Conservation (phyloP, 2,113 vertebrate species). For the Haemorhous mexicanus region DNA sequence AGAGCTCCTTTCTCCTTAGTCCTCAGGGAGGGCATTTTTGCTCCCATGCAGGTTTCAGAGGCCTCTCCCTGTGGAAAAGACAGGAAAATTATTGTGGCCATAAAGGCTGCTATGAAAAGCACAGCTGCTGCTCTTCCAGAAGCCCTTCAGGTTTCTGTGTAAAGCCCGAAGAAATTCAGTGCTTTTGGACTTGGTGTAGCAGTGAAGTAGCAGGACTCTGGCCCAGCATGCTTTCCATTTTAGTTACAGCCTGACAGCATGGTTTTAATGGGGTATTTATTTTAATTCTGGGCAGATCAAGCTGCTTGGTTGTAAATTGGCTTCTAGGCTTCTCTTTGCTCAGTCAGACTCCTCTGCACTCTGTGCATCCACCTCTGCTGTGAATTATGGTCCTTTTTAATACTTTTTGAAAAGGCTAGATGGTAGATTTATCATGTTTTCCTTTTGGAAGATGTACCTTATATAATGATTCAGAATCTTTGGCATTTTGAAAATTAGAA, state of each 20-base stretch:
- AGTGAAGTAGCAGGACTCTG: not conserved
- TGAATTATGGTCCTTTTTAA: not conserved
- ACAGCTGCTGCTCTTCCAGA: not conserved
- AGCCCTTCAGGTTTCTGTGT: not conserved
- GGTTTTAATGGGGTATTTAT: not conserved
- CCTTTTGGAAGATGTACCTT: not conserved
- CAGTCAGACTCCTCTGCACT: not conserved
- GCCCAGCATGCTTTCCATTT: not conserved
- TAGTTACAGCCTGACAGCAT: not conserved
- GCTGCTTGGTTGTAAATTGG: not conserved
- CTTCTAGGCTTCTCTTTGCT: not conserved
- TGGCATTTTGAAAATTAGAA: not conserved
- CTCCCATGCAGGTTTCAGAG: not conserved
- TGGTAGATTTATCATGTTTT: not conserved
- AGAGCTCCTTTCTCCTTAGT: not conserved
- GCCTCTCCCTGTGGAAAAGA: not conserved
- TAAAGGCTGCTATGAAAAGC: not conserved
- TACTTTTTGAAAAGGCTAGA: not conserved
- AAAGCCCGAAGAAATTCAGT: not conserved
- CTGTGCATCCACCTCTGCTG: not conserved
- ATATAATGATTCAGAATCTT: not conserved
- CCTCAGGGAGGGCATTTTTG: not conserved
- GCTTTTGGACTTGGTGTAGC: not conserved
- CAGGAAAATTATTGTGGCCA: not conserved
- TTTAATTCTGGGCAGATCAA: not conserved